Evolutionary conservation across 2,888 invertebrate species (phyloP), one percentile per base, ranked within the genome.

Genomic region (Caenorhabditis sp.): DNA sequence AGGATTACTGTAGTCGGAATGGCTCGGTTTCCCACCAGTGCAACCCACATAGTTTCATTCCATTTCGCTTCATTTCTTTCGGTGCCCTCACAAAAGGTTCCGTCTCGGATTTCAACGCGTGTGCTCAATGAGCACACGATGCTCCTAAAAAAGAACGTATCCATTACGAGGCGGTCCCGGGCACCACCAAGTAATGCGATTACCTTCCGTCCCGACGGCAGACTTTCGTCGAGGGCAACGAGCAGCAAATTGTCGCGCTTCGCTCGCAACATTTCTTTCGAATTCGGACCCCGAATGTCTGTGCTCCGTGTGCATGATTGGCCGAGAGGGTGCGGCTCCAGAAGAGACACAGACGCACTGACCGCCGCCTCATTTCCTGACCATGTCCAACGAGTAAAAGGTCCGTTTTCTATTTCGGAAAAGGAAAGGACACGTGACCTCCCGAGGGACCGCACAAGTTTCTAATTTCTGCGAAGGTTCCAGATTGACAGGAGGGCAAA

Each of bases 211-310:
- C n/a, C 24, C 15, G 11, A 37, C 27, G 22, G 17, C 52, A 22
- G 43, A 53, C 39, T 50, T 50, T 62, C 41, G 37, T 30, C 15
- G 22, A 24, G 22, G 46, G 35, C 32, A 46, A 46, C 46, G 39
- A 20, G 15, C 20, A 37, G 15, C 32, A 39, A 35, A 37, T 56
- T 41, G 43, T 20, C 13, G 13, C 32, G 9, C 41, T 20, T 41
- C 52, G 53, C 45, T 55, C 63, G 63, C 63, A 63, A 63, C 63
- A 63, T 63, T 53, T 59, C 58, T 17, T 45, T 32, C 58, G 32
- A 58, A 45, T 62, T 62, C 37, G 52, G 35, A 20, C 26, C 20
- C 50, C 50, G 17, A 17, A 17, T 35, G 30, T 50, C 50, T 27
- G n/a, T 26, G 13, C 5, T 48, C 48, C 48, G 35, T 50, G 50